phyloP scores from a whole-genome alignment of 2,797 vertebrate genomes.

The Loriculus beryllinus region DNA sequence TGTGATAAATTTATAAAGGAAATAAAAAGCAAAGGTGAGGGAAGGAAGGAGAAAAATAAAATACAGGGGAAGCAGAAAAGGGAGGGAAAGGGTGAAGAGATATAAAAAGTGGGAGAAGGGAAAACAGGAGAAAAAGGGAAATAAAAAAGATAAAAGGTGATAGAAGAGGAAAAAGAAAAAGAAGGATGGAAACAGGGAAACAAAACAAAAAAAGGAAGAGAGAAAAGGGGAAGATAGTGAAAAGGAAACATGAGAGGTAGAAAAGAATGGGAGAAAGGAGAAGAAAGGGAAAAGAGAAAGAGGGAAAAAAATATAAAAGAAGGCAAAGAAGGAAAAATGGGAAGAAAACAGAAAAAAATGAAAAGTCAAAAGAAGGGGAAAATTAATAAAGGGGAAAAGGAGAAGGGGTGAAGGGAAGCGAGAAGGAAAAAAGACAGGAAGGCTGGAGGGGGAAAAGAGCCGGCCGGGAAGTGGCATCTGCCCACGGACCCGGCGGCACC shows the following conservation, averaged over 20 bases:
- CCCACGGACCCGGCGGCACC: not conserved
- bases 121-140: rapidly evolving
- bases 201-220: rapidly evolving
- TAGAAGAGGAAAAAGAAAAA: rapidly evolving
- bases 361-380: no score
- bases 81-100: not conserved
- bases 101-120: not conserved
- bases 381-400: rapidly evolving
- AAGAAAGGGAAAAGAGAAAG: no score
- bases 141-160: rapidly evolving
- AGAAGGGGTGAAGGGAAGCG: rapidly evolving
- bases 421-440: no score
- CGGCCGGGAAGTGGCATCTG: not conserved
- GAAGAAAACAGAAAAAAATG: rapidly evolving
- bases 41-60: not conserved
- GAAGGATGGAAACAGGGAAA: not conserved
- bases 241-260: not conserved
- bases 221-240: not conserved
- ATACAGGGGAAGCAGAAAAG: rapidly evolving
- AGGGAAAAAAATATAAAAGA: no score
- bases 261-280: not conserved
- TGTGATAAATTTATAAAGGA: not conserved
- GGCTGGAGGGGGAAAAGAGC: no score
- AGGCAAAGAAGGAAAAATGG: rapidly evolving
- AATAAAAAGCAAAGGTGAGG: rapidly evolving